phyloP scores from a whole-genome alignment of 2,113 vertebrate species.

The Ranitomeya imitator region DNA sequence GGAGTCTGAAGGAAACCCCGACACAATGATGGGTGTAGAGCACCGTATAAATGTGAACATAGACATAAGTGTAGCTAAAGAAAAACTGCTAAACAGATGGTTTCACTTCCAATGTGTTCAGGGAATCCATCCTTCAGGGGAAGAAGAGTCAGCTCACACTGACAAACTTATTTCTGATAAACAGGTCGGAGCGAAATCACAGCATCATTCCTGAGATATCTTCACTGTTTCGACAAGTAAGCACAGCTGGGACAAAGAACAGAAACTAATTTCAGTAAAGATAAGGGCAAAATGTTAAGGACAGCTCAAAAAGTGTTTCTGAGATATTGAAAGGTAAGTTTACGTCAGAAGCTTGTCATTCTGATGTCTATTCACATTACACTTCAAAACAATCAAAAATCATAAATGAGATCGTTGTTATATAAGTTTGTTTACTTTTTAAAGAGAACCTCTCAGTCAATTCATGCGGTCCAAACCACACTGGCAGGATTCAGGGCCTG shows the following conservation, averaged over 20 bases:
- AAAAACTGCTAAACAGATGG: neutral
- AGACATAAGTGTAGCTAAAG: neutral
- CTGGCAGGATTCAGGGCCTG: too few relatives aligned
- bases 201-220: constrained; percentile 44
- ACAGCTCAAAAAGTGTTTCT: neutral
- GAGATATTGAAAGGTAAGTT: neutral
- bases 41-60: too few relatives aligned
- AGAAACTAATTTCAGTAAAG: neutral
- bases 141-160: neutral
- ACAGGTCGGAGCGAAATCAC: constrained; percentile 42
- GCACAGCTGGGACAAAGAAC: constrained; percentile 10
- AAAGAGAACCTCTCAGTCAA: too few relatives aligned
- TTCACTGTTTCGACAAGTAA: constrained; percentile 43
- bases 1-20: too few relatives aligned
- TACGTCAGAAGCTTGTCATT: neutral
- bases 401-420: too few relatives aligned
- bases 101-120: neutral
- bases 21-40: too few relatives aligned
- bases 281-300: constrained; percentile 44
- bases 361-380: neutral
- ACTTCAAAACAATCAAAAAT: too few relatives aligned
- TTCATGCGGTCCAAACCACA: too few relatives aligned
- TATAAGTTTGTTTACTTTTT: too few relatives aligned
- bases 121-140: neutral
- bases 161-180: neutral